Evolutionary conservation across 2,888 invertebrate species (phyloP), one percentile per base, ranked within the genome.

Genomic region (Dugesia japonica): DNA sequence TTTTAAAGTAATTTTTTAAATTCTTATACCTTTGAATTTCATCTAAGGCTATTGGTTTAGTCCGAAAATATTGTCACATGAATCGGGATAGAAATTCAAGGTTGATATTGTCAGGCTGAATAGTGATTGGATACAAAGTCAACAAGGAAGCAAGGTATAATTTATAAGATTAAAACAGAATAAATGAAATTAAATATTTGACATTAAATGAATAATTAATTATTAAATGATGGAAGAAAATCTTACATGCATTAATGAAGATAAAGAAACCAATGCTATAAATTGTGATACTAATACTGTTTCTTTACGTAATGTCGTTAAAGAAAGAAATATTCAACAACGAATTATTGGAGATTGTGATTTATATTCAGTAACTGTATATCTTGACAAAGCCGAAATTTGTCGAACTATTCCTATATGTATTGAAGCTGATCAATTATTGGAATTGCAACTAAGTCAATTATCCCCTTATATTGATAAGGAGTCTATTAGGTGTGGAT

Each of bases 301-400:
- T 13, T 13, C 13, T 38, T 13, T 38, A 13, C 38, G 38, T 38
- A 9, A 17, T 13, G 38, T 38, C 13, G 38, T 13, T 13, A 38
- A 38, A 38, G 38, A 38, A 38, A 38, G 38, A 38, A 9, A 13
- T 38, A 17, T 38, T 17, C 38, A 38, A 38, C 38, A 38, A 38
- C 9, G 38, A 38, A 13, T 38, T 9, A 38, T 38, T 13, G 17
- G 38, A 9, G 38, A 38, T 38, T 38, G 38, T 38, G 17, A 38
- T 38, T 38, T 38, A 38, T 17, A 38, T 38, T 38, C 38, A 13
- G 81, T 81, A n/a, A 80, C 80, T 4, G 81, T 82, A 7, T 82
- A 81, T 74, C 79, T 80, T 28, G 82, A 82, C 79, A 77, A 81
- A 28, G 82, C 82, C 1, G 81, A 81, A 74, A 81, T 82, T 0